Percentiles rank a stretch among this genome's conserved stretches.
These are phyloP conservation scores for Ceratosolen fusciceps DNA, from an alignment of 1,140 invertebrate species.

Conservation along the genomic window DNA sequence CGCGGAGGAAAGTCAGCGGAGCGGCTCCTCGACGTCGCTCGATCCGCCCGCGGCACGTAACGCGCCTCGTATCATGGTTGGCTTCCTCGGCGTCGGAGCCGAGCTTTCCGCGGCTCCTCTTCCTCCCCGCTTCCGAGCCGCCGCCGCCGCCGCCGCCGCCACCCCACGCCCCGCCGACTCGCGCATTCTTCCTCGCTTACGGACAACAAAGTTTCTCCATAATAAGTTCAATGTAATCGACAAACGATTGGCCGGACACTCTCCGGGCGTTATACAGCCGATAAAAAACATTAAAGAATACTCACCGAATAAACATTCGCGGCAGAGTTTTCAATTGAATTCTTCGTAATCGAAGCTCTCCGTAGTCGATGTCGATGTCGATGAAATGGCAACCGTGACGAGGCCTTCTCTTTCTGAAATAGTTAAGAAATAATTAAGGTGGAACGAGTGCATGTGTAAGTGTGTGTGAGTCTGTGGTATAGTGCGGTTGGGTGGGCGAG, in stretches of 20 bases:
- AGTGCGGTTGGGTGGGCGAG: no score
- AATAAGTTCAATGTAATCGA: neutral
- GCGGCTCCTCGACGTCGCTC: no score
- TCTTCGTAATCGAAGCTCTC: neutral
- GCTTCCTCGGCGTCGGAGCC: no score
- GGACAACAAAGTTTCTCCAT: neutral
- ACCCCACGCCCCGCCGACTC: neutral
- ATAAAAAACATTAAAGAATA: neutral
- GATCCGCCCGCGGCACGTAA: no score
- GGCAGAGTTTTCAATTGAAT: slow-evolving; percentile 4
- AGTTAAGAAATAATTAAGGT: neutral
- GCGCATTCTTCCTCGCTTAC: neutral
- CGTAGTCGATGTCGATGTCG: no score
- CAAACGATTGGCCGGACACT: neutral
- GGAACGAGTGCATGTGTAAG: neutral
- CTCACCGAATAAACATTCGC: neutral
- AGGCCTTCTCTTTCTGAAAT: neutral
- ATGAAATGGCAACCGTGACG: no score
- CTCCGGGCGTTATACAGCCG: neutral
- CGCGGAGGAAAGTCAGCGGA: no score
- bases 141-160: no score
- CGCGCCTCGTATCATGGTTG: neutral
- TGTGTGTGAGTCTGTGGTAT: no score
- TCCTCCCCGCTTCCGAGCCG: neutral
- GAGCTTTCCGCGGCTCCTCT: neutral